These are phyloP conservation scores for Drosophila suboccidentalis DNA, from an alignment of 2,888 invertebrate species.

Conservation along the genomic window DNA sequence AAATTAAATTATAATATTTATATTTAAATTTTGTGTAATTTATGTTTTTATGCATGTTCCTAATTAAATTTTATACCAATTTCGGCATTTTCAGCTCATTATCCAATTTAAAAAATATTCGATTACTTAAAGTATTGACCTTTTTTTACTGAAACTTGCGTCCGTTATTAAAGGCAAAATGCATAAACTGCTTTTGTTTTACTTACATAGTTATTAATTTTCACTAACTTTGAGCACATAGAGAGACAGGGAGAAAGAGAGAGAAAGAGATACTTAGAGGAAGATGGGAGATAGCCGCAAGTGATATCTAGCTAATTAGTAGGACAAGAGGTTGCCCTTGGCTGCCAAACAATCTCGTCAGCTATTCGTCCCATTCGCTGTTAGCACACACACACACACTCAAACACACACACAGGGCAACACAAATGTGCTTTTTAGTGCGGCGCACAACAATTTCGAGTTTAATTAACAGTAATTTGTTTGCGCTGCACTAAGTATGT, in stretches of 20 bases:
- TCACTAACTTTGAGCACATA: conserved; percentile 39
- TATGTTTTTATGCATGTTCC: neutral
- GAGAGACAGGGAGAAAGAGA: neutral
- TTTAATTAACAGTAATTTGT: conserved; percentile 76
- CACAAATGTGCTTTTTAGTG: conserved; percentile 67
- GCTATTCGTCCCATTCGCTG: conserved; percentile 20
- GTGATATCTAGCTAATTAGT: conserved; percentile 52
- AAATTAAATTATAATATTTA: neutral
- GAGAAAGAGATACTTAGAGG: neutral
- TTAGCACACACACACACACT: conserved; percentile 36
- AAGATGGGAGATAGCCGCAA: conserved; percentile 1
- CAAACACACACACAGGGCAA: conserved; percentile 5
- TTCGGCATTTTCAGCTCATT: neutral
- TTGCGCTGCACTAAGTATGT: conserved; percentile 69
- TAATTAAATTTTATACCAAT: neutral
- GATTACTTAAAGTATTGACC: neutral
- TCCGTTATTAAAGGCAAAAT: conserved; percentile 1
- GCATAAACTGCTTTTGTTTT: neutral
- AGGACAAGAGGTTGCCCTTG: conserved; percentile 28
- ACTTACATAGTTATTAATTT: conserved; percentile 33
- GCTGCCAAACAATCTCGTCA: conserved; percentile 47
- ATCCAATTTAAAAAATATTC: neutral
- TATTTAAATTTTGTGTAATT: neutral
- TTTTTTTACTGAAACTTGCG: neutral
- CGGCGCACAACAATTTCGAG: conserved; percentile 73